Conservation (phyloP, 2,888 invertebrate genomes). For the Drosophila kanekoi region DNA sequence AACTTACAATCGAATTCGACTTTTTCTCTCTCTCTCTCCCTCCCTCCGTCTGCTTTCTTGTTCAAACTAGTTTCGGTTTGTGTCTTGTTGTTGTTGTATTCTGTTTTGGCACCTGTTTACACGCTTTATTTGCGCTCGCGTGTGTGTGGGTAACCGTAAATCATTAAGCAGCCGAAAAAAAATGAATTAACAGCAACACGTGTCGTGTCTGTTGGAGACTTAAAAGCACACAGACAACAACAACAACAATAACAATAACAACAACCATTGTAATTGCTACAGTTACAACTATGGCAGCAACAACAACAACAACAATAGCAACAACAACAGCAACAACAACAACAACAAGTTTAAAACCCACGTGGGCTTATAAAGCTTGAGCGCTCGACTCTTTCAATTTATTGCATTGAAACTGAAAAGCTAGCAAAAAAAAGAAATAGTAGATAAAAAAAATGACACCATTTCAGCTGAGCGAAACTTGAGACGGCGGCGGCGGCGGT, state of each 20-base stretch:
- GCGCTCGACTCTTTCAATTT: slow-evolving; percentile 38
- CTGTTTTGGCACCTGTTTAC: slow-evolving; percentile 68
- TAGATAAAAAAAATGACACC: slow-evolving; percentile 38
- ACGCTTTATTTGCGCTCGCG: slow-evolving; percentile 35
- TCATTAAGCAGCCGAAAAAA: slow-evolving; percentile 41
- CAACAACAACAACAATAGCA: slow-evolving; percentile 3
- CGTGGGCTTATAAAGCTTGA: slow-evolving; percentile 44
- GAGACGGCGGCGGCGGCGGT: slow-evolving; percentile 24
- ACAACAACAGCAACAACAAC: slow-evolving; percentile 8
- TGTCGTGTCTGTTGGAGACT: slow-evolving; percentile 46
- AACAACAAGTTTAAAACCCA: slow-evolving; percentile 28
- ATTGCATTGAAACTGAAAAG: slow-evolving; percentile 46
- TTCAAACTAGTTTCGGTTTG: slow-evolving; percentile 51
- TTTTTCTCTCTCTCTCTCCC: slow-evolving; percentile 13
- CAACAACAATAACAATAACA: neutral
- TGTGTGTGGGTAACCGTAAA: slow-evolving; percentile 44
- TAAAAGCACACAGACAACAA: slow-evolving; percentile 21
- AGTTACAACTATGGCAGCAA: slow-evolving; percentile 4
- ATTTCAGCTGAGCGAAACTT: slow-evolving; percentile 39
- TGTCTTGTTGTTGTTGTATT: slow-evolving; percentile 42
- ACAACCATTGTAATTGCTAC: too few species aligned
- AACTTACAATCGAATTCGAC: slow-evolving; percentile 52
- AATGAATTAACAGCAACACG: slow-evolving; percentile 62
- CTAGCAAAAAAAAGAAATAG: slow-evolving; percentile 19
- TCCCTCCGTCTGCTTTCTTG: slow-evolving; percentile 3